Conservation (phyloP, 2,113 vertebrate species). For the Psettodes erumei region DNA sequence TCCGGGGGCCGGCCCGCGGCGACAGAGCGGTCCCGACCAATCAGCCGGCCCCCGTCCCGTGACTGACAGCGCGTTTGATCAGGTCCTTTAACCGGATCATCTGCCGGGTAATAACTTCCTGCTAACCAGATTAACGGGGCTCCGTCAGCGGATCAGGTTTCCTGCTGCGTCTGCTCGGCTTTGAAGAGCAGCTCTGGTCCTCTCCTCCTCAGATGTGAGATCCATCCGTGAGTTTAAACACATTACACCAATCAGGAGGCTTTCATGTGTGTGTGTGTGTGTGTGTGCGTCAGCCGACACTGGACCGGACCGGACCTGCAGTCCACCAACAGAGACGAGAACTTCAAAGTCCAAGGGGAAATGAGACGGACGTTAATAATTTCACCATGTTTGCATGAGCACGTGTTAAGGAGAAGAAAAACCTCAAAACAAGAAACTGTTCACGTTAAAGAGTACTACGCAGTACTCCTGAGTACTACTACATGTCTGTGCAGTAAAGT, state of each 20-base stretch:
- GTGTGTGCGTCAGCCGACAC: not conserved
- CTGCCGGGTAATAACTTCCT: constrained; percentile 49
- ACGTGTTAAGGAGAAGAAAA: no score
- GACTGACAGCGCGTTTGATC: constrained; percentile 23
- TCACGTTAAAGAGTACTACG: no score
- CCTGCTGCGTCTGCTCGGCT: constrained; percentile 44
- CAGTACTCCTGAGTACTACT: no score
- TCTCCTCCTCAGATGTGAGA: constrained; percentile 26
- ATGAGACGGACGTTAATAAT: no score
- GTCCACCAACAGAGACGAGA: no score
- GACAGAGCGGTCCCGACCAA: no score
- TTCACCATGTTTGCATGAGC: no score
- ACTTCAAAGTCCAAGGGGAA: not conserved
- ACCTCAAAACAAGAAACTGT: no score
- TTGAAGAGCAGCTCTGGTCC: constrained; percentile 44
- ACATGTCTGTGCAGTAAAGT: no score
- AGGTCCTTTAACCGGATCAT: constrained; percentile 43
- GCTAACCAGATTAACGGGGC: constrained; percentile 40
- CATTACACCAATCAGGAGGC: constrained; percentile 30
- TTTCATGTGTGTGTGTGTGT: constrained; percentile 40
- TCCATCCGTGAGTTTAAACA: constrained; percentile 38
- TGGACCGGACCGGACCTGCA: not conserved
- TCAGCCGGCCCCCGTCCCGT: not conserved
- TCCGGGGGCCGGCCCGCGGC: no score
- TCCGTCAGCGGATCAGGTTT: constrained; percentile 36